Base-by-base conservation (phyloP, 2,797 vertebrate species). In the Sebastes matsubarae region DNA sequence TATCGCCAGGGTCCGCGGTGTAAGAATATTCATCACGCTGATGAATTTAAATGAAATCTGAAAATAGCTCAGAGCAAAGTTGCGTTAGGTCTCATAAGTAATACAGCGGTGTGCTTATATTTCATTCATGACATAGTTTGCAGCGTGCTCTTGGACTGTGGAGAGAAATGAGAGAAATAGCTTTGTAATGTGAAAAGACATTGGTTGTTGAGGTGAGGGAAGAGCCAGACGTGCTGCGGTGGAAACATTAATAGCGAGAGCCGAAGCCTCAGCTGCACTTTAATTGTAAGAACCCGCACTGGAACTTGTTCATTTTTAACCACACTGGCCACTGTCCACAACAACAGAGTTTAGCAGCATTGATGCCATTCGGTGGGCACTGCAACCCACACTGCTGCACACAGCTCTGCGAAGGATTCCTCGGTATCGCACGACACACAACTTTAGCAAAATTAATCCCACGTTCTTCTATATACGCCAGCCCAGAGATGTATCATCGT, bases 41-140 rank as follows among this genome's bases (percentile, higher is more conserved):
- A 90, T 92, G 87, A 93, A 92, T 94, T 90, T 83, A 91, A 88
- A 94, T 91, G 71, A 80, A 92, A 90, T 77, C 90, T 88, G 90
- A 90, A 94, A 96, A 94, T 93, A 93, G 92, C 93, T 93, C 78
- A 67, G 84, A 88, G 91, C 91, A 91, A 92, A 92, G 91, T 94
- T 93, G 81, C 68, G 52, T 90, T 87, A 81, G 84, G 87, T 86
- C 92, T 92, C 93, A 92, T 94, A 93, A 94, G 93, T 95, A 95
- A 95, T 92, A 90, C 90, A 93, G 81, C 50, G 81, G 83, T 68
- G 84, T 79, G 80, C 89, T 94, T 93, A 93, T 95, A 92, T 94
- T 94, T 95, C 88, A 93, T 94, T 95, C 84, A 94, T 94, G 92
- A 90, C 87, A 77, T 81, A 89, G 86, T 94, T 91, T 92, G 86